Evolutionary conservation across 2,888 invertebrate genomes (phyloP).

Genomic region (Ophioninae sp.): DNA sequence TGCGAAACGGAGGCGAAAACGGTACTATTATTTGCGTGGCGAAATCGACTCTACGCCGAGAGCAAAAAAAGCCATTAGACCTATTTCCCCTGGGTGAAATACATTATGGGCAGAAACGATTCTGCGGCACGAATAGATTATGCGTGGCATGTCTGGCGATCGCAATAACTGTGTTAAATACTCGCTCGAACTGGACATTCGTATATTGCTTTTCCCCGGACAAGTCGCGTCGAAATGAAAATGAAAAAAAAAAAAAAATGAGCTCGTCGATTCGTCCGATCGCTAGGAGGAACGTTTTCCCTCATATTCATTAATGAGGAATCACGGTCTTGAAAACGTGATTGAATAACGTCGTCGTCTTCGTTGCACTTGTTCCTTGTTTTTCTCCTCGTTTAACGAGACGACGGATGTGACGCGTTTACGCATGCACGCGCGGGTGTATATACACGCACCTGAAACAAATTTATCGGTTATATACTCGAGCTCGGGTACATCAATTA

Average conservation of each 20-base stretch:
- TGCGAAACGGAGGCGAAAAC: not conserved
- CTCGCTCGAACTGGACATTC: conserved; percentile 41
- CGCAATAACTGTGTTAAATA: conserved; percentile 37
- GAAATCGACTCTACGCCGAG: not conserved
- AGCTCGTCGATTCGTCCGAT: conserved; percentile 27
- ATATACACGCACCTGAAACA: conserved; percentile 19
- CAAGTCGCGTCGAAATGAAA: too few relatives aligned
- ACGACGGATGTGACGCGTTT: conserved; percentile 20
- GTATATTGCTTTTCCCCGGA: conserved; percentile 30
- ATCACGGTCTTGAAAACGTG: conserved; percentile 19
- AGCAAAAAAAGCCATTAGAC: not conserved
- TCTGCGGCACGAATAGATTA: conserved; percentile 36
- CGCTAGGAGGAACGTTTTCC: conserved; percentile 14
- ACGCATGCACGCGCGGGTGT: conserved; percentile 19
- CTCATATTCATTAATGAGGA: conserved; percentile 18
- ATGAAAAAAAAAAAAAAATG: conserved; percentile 16
- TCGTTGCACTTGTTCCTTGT: not conserved
- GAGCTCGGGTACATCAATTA: conserved; percentile 67
- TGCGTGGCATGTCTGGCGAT: conserved; percentile 28
- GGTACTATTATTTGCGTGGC: not conserved
- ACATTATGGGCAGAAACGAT: conserved; percentile 11
- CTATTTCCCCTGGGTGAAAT: not conserved
- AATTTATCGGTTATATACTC: conserved; percentile 48
- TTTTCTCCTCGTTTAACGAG: conserved; percentile 13
- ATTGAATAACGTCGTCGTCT: conserved; percentile 14